Percentiles rank a stretch among this genome's conserved stretches.
Evolutionary conservation across 2,113 vertebrate genomes (phyloP).

Genomic region (Cercopithecus mona): DNA sequence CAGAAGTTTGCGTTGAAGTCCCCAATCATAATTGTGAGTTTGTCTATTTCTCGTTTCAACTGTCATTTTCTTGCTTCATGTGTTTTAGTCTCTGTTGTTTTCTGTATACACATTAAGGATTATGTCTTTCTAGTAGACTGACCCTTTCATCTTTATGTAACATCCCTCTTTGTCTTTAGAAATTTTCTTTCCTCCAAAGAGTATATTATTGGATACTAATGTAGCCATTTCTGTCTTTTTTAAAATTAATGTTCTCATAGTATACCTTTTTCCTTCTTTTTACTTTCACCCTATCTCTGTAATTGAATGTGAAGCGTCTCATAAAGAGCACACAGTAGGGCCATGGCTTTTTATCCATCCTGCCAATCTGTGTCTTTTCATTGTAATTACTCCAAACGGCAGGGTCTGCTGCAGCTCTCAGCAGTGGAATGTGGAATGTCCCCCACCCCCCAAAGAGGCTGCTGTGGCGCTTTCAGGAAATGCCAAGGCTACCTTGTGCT

Average conservation of each 20-base stretch:
- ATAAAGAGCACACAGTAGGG: background rate
- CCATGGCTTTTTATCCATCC: background rate
- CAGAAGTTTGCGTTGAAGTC: background rate
- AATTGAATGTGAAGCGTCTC: background rate
- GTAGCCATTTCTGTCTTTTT: background rate
- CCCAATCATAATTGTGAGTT: background rate
- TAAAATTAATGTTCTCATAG: background rate
- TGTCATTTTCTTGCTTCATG: background rate
- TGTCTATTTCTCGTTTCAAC: background rate
- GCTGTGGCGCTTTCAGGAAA: conserved; percentile 53
- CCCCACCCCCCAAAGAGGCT: background rate
- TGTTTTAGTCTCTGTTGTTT: background rate
- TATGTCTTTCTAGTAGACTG: background rate
- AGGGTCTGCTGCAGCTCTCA: background rate
- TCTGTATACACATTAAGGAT: background rate
- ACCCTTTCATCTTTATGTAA: background rate
- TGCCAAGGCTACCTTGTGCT: conserved; percentile 52
- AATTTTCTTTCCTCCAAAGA: background rate
- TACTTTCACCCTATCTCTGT: background rate
- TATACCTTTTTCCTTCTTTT: background rate
- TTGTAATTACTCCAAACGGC: background rate
- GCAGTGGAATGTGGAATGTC: conserved; percentile 3
- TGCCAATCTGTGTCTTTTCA: background rate
- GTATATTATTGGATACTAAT: background rate
- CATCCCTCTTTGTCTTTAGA: background rate